Conservation (phyloP, 2,113 vertebrate species). For the Prunella himalayana region DNA sequence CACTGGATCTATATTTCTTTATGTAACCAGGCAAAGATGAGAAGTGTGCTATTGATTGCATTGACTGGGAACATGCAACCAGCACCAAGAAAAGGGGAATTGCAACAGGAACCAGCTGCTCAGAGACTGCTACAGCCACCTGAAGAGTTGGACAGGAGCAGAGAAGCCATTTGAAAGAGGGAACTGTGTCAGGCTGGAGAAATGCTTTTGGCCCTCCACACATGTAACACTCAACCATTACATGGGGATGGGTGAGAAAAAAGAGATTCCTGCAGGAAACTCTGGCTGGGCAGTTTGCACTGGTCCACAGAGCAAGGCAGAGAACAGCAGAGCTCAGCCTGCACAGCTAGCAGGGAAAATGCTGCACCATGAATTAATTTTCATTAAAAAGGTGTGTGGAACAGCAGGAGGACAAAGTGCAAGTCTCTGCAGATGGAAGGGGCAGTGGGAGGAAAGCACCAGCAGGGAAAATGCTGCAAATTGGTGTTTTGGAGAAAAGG, state of each 20-base stretch:
- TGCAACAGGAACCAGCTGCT: not conserved
- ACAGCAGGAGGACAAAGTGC: not conserved
- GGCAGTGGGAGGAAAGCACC: not conserved
- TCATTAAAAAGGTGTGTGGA: not conserved
- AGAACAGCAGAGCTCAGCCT: not conserved
- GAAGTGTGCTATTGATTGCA: not conserved
- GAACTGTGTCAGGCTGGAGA: not conserved
- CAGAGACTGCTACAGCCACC: not conserved
- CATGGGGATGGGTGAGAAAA: not conserved
- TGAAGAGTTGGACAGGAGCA: not conserved
- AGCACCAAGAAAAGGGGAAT: not conserved
- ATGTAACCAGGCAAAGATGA: not conserved
- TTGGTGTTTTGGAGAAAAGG: not conserved
- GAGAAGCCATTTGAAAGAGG: not conserved
- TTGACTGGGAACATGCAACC: not conserved
- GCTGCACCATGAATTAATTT: constrained; percentile 19
- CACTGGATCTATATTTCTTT: not conserved
- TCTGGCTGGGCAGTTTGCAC: not conserved
- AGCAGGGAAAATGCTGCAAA: not conserved
- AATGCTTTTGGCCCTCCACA: not conserved
- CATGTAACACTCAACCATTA: not conserved
- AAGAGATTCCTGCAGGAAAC: not conserved
- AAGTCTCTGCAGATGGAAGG: not conserved
- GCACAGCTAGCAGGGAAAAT: not conserved
- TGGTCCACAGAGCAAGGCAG: not conserved